phyloP scores from a whole-genome alignment of 2,113 vertebrate genomes.

The Macaca fascicularis region T2T-MFA8v1.1 NC_088390.1:50296001-50296500 shows the following conservation, averaged over 20 bases:
- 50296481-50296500: not conserved
- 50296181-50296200: not conserved
- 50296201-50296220: not conserved
- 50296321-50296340: not conserved
- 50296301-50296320: not conserved
- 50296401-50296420: not conserved
- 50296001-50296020: not conserved
- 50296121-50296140: not conserved
- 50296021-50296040: not conserved
- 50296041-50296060: not conserved
- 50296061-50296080: not conserved
- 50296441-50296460: not conserved
- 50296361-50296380: not conserved
- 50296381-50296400: not conserved
- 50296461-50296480: not conserved
- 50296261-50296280: not conserved
- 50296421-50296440: not conserved
- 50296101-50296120: not conserved
- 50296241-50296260: not conserved
- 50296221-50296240: not conserved
- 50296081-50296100: not conserved
- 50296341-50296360: not conserved
- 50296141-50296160: not conserved
- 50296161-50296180: not conserved
- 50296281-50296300: not conserved